Evolutionary conservation across 2,888 invertebrate genomes (phyloP), one percentile per base, ranked within the genome.

Genomic region (Nasonovia ribisnigri): DNA sequence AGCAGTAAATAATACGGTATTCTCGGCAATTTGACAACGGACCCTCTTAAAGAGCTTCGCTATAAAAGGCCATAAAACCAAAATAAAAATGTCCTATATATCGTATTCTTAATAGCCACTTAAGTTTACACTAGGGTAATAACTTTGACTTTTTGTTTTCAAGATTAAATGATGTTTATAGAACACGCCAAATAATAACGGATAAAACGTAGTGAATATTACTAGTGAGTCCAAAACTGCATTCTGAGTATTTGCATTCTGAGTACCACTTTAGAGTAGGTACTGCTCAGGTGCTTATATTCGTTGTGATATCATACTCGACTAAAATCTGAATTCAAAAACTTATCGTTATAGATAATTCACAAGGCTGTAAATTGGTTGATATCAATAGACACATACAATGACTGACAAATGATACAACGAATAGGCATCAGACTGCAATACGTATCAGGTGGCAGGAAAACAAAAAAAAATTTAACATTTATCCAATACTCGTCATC

Each of bases 61-160:
- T 93, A 84, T 89, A 93, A 93, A 93, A 90, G 42, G 90, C 90
- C 42, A 93, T 93, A 93, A 93, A 93, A 90, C 90, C 90, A 90
- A 90, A 93, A 90, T 93, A 90, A 90, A 93, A 90, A 93, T 67
- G 86, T 90, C 67, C 90, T 88, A 89, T 93, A 90, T 36, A 89
- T 93, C 46, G 88, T 90, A 43, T 57, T 46, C 84, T 90, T 93
- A 93, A 93, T 93, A 87, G 90, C 93, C 93, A 93, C 90, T 93
- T 93, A 93, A 90, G 93, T 93, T 84, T 93, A 90, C 93, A 90
- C 86, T 60, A 46, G 93, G 89, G 89, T 60, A 90, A 93, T 93
- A 93, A 93, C 42, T 90, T 90, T 42, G 86, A 60, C 90, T 90
- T 93, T 93, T 93, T 93, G 84, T 93, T 87, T 90, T 87, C 42